Evolutionary conservation across 2,797 vertebrate species (phyloP).

Genomic region (Catharus ustulatus): DNA sequence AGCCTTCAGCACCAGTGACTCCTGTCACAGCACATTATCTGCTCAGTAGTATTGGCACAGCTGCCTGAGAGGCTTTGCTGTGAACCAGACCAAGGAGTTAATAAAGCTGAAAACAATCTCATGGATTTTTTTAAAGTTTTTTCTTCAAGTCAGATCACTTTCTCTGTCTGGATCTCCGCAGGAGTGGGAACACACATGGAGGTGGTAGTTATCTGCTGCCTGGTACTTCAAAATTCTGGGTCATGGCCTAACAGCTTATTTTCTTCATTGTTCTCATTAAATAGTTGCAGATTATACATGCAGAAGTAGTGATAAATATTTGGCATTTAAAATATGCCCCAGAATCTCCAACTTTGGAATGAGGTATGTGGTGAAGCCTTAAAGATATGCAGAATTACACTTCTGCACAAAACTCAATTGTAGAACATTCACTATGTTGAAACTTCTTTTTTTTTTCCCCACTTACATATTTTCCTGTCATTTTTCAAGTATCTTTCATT

Average conservation of each 20-base stretch:
- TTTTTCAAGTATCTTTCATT: not conserved
- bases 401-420: not conserved
- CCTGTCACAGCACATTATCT: conserved; percentile 23
- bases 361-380: not conserved
- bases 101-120: conserved; percentile 10
- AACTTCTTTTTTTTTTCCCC: not conserved
- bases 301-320: not conserved
- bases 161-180: not conserved
- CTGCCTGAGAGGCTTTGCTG: conserved; percentile 3
- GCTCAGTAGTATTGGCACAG: not conserved
- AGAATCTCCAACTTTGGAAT: not conserved
- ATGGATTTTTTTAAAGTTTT: not conserved
- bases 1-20: not conserved
- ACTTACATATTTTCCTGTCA: not conserved
- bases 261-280: not conserved
- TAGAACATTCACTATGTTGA: not conserved
- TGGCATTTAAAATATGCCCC: not conserved
- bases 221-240: not conserved
- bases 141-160: not conserved
- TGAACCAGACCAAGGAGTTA: not conserved
- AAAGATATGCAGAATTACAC: not conserved
- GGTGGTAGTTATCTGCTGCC: accelerated
- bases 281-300: not conserved
- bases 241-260: not conserved
- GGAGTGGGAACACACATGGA: accelerated